These are phyloP conservation scores for Datnioides undecimradiatus DNA, from an alignment of 2,113 vertebrate species.

Conservation along the genomic window DNA sequence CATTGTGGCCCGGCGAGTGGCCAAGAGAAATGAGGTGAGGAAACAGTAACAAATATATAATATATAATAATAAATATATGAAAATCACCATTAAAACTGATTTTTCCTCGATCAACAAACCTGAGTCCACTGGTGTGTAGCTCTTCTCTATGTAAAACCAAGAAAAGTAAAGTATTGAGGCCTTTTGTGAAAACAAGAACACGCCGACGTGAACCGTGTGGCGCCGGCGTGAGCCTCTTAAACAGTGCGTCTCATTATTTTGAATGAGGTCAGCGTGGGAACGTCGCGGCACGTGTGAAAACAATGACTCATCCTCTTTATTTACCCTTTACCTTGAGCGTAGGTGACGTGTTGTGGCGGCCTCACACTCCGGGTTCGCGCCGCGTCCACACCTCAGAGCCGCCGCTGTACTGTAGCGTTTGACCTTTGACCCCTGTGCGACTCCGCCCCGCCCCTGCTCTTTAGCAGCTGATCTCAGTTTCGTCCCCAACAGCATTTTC, in stretches of 20 bases:
- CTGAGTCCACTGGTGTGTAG: too few relatives aligned
- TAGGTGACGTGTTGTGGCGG: background rate
- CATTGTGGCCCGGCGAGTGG: constrained; percentile 91
- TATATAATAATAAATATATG: too few relatives aligned
- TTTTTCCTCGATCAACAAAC: background rate
- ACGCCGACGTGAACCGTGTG: background rate
- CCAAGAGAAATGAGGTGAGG: constrained; percentile 89
- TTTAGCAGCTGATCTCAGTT: background rate
- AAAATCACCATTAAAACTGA: background rate
- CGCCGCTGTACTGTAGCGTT: background rate
- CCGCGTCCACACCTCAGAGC: constrained; percentile 34
- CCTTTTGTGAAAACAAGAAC: background rate
- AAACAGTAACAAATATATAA: too few relatives aligned
- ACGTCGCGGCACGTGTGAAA: background rate
- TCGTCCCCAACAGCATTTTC: background rate
- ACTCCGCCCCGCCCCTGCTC: background rate
- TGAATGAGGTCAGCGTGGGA: background rate
- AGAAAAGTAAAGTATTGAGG: background rate
- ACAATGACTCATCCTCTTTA: background rate
- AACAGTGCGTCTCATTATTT: background rate
- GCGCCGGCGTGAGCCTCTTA: background rate
- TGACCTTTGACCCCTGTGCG: background rate
- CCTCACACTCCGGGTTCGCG: constrained; percentile 16
- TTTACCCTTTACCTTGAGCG: background rate
- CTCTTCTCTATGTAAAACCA: too few relatives aligned